A percentile compares a stretch with the other conserved stretches of the same genome.
Conservation (phyloP, 2,113 vertebrate species). For the Marcusenius ussheri region DNA sequence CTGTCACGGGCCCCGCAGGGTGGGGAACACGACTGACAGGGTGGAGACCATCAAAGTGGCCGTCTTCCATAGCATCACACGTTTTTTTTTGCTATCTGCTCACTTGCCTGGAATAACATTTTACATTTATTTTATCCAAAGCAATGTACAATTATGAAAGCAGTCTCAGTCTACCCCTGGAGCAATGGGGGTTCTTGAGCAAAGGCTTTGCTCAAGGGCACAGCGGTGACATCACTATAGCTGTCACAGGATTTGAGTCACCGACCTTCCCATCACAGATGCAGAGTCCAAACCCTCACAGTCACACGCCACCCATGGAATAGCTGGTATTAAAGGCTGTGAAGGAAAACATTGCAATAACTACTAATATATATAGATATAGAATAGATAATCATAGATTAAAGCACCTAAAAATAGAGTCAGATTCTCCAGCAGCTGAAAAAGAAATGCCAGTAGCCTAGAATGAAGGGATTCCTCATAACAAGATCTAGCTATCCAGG, state of each 20-base stretch:
- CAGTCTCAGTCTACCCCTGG: not conserved
- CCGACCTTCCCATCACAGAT: not conserved
- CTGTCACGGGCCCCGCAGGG: not conserved
- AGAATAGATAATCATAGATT: not conserved
- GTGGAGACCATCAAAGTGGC: not conserved
- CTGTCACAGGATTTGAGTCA: not conserved
- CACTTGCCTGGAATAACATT: not conserved
- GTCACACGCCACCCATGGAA: not conserved
- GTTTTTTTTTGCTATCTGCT: not conserved
- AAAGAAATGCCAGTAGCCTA: not conserved
- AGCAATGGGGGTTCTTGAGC: not conserved
- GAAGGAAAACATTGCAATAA: not conserved
- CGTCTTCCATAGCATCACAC: not conserved
- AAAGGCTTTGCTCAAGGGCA: not conserved
- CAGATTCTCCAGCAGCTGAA: not conserved
- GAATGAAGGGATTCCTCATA: not conserved
- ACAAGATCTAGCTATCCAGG: not conserved
- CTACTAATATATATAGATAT: no score
- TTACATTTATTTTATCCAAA: not conserved
- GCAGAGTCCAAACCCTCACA: not conserved
- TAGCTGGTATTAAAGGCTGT: not conserved
- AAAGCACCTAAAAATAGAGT: conserved; percentile 9
- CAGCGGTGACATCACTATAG: not conserved
- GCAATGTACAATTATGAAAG: not conserved
- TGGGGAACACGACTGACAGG: not conserved